Evolutionary conservation across 1,140 invertebrate species (phyloP).

Genomic region (Drosophila arizonae): DNA sequence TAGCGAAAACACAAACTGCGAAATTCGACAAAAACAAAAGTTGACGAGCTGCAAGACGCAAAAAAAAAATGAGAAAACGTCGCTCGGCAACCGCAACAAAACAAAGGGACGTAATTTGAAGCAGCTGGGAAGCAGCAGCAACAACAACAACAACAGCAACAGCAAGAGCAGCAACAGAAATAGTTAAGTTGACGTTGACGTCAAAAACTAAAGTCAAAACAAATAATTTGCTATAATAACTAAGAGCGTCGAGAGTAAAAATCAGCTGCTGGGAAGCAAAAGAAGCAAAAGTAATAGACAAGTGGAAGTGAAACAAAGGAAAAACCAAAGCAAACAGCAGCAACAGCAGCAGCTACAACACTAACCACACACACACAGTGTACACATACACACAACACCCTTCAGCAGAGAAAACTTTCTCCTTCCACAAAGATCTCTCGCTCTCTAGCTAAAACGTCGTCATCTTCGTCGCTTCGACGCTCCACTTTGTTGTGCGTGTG

Average conservation of each 20-base stretch:
- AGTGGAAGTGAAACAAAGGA: conserved; percentile 73
- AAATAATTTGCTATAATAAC: conserved; percentile 80
- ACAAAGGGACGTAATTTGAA: conserved; percentile 76
- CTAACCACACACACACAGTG: conserved; percentile 5
- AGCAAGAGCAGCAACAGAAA: conserved; percentile 22
- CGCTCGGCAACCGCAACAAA: conserved; percentile 58
- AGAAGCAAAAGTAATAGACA: conserved; percentile 59
- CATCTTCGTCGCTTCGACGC: conserved; percentile 49
- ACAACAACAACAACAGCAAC: conserved; percentile 26
- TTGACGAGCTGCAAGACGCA: conserved; percentile 19
- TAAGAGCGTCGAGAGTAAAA: conserved; percentile 65
- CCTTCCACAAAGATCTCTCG: conserved; percentile 44
- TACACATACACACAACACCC: conserved; percentile 40
- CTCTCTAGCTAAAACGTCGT: conserved; percentile 52
- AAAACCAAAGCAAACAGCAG: conserved; percentile 38
- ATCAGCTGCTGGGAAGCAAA: conserved; percentile 56
- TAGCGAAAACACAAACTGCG: conserved; percentile 9
- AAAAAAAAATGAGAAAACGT: conserved; percentile 65
- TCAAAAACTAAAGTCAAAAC: conserved; percentile 75
- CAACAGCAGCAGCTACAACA: conserved; percentile 5
- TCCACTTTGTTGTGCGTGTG: conserved; percentile 25
- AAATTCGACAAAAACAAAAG: conserved; percentile 55
- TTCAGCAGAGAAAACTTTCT: conserved; percentile 71
- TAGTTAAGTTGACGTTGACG: conserved; percentile 46
- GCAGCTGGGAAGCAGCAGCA: conserved; percentile 66